Evolutionary conservation across 2,113 vertebrate genomes (phyloP), one percentile per base, ranked within the genome.

Genomic region (Spheniscus mendiculus): DNA sequence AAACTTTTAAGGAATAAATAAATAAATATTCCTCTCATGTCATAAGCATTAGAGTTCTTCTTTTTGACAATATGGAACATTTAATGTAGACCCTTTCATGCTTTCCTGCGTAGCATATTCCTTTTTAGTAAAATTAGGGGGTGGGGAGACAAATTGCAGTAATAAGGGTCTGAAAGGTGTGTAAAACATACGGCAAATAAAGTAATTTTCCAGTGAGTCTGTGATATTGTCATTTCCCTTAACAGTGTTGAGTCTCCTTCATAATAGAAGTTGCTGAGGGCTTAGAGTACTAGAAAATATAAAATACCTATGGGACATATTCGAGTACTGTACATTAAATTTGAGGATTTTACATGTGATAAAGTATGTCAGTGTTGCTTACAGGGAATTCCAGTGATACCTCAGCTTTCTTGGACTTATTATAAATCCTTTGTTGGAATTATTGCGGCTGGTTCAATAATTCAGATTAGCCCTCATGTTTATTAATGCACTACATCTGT

Each of bases 401-500:
- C 98, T 98, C 98, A 98, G 98, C 98, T 98, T 98, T 98, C 98
- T 98, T 98, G 98, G 98, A 99, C 98, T 99, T 98, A 98, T 98
- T 98, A 98, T 98, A 99, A 99, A 99, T 99, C 99, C 99, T 99
- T 99, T 99, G 99, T 99, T 98, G 98, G 99, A 99, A 99, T 99
- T 99, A 99, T 98, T 99, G 99, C 98, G 98, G 99, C 99, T 99
- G 99, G 99, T 99, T 99, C 99, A 99, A 99, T 99, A 99, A 99
- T 99, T 99, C 99, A 99, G 99, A 99, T 99, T 99, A 99, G 99
- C 97, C 98, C 99, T 99, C 99, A 99, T 99, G 99, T 99, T 99
- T 99, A 99, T 99, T 99, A 99, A 99, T 99, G 99, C 98, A 98
- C 99, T 99, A 99, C 99, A 99, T 99, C 99, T 99, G 99, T 99